These are phyloP conservation scores for Thaumatotibia leucotreta DNA, from an alignment of 1,140 invertebrate species.

Conservation along the genomic window DNA sequence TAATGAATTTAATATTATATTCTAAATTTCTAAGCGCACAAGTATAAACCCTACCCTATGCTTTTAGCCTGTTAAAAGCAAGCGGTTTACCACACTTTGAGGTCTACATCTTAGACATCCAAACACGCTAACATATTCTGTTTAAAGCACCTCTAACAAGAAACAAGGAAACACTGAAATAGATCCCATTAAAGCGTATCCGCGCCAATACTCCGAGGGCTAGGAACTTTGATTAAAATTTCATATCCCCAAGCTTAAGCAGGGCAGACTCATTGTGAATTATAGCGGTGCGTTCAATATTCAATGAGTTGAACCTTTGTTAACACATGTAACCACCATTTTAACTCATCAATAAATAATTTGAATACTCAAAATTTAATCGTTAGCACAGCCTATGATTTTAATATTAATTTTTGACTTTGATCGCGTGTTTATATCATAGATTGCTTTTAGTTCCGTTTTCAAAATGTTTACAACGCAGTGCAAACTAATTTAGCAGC, in stretches of 20 bases:
- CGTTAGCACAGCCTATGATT: not conserved
- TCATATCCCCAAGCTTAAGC: slow-evolving; percentile 62
- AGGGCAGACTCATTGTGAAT: slow-evolving; percentile 56
- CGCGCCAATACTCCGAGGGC: slow-evolving; percentile 48
- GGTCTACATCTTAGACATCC: not conserved
- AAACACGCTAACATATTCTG: not conserved
- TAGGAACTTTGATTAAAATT: slow-evolving; percentile 67
- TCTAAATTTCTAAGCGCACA: not conserved
- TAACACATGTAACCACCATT: slow-evolving; percentile 39
- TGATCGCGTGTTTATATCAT: not conserved
- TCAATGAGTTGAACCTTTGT: slow-evolving; percentile 55
- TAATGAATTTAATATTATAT: no score
- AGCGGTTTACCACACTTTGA: not conserved
- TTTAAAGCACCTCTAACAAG: slow-evolving; percentile 31
- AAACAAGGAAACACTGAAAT: slow-evolving; percentile 37
- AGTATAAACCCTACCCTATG: not conserved
- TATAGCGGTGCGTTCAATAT: slow-evolving; percentile 58
- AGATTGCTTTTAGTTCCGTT: not conserved
- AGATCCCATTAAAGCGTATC: slow-evolving; percentile 50
- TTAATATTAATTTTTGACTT: not conserved
- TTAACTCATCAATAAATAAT: not conserved
- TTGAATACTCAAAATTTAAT: not conserved
- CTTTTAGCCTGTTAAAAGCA: not conserved
- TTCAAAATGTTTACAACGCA: no score
- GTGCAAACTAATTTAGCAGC: not conserved